A percentile compares a stretch with the other conserved stretches of the same genome.
Evolutionary conservation across 2,888 invertebrate species (phyloP).

Genomic region (Dione vanillae): DNA sequence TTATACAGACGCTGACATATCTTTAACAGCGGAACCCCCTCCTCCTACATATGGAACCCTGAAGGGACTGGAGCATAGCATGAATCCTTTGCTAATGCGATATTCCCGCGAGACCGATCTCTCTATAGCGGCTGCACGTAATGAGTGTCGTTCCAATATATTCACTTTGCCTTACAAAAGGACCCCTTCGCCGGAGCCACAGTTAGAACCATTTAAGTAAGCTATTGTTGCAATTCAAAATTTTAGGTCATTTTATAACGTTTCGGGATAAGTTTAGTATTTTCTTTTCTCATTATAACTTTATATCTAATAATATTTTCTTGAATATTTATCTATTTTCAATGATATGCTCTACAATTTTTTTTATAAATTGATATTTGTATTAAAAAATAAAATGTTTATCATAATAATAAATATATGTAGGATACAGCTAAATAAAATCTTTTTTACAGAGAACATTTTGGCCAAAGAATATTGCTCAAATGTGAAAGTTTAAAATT

Average conservation of each 20-base stretch:
- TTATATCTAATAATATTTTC: background rate
- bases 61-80: conserved; percentile 94
- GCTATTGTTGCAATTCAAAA: conserved; percentile 40
- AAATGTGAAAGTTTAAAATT: conserved; percentile 93
- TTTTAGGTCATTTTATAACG: background rate
- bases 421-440: background rate
- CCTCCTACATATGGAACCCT: conserved; percentile 91
- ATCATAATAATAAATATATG: background rate
- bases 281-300: background rate
- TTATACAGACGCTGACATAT: conserved; percentile 71
- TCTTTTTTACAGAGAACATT: conserved; percentile 87
- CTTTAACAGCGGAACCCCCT: conserved; percentile 85
- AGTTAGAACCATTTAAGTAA: conserved; percentile 89
- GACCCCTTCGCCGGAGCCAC: conserved; percentile 75
- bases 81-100: conserved; percentile 95
- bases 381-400: too few relatives aligned
- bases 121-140: conserved; percentile 91
- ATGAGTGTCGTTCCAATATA: conserved; percentile 91
- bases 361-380: too few relatives aligned
- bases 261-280: background rate
- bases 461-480: conserved; percentile 93
- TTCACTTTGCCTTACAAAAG: conserved; percentile 86
- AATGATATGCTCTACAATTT: too few relatives aligned
- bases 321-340: background rate
- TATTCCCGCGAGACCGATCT: conserved; percentile 96